Evolutionary conservation across 2,888 invertebrate genomes (phyloP), one percentile per base, ranked within the genome.

Genomic region (Sericinus montela): DNA sequence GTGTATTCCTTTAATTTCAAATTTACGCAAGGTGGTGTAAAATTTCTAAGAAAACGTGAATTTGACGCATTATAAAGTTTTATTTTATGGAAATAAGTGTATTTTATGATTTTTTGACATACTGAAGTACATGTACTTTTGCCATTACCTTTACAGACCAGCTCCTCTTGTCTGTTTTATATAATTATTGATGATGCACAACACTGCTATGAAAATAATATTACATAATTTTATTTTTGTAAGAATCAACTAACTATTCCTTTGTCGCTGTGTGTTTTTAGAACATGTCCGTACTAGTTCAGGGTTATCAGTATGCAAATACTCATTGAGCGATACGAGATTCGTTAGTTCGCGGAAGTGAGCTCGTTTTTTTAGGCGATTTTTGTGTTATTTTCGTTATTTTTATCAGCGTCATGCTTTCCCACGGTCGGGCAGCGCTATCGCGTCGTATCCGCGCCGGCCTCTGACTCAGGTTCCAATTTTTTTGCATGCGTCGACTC

Each of bases 341-440:
- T 64, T 60, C 59, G 56, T 49, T 52, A 56, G 56, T 63, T 65
- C 59, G 69, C 73, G 75, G 79, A 79, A 76, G 74, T 60, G 59
- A 51, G 47, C 34, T 51, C 49, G 57, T 57, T 57, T 65, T n/a
- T 55, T 70, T 71, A 66, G 69, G 72, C 74, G 65, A 69, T 69
- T 66, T 65, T 54, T 58, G 34, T 47, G 51, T 53, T 56, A 55
- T 58, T 52, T 56, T 58, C 56, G 48, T 56, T 38, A 56, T 57
- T 56, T 53, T 64, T 69, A 69, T 67, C 65, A 59, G 48, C 55
- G 44, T 32, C 32, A 42, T 55, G 41, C 67, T 69, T 83, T 83
- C 83, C 80, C 83, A 83, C 83, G 83, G 76, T 79, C 53, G 23
- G 32, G 14, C 11, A 16, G 29, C 39, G 53, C 57, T 77, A 80